A percentile compares a stretch with the other conserved stretches of the same genome.
phyloP scores from a whole-genome alignment of 2,113 vertebrate species.

The Laticauda laticaudata region DNA sequence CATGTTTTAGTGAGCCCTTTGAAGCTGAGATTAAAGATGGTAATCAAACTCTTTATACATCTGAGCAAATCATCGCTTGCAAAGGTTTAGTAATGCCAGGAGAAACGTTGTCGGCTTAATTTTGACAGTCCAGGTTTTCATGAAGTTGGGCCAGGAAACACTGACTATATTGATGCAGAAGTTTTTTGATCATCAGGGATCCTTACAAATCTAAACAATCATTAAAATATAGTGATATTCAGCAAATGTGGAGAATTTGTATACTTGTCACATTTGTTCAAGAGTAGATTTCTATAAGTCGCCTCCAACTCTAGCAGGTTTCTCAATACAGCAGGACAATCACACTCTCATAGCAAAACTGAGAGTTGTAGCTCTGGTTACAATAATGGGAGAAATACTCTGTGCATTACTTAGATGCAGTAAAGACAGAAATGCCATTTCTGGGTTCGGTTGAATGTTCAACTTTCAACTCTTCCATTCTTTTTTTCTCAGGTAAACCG shows the following conservation, averaged over 20 bases:
- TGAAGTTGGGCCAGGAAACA: background rate
- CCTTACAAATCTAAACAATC: background rate
- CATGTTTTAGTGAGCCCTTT: fast-evolving
- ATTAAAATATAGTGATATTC: background rate
- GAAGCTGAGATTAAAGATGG: fast-evolving
- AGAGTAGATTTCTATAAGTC: background rate
- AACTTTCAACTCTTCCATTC: background rate
- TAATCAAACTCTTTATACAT: background rate
- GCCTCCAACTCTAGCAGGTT: background rate
- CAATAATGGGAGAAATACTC: too few relatives aligned
- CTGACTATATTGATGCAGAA: background rate
- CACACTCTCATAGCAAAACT: too few relatives aligned
- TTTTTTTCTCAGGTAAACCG: background rate
- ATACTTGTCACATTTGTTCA: background rate
- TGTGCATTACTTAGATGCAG: too few relatives aligned
- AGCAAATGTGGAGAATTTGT: background rate
- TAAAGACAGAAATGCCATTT: too few relatives aligned
- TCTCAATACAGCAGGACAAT: too few relatives aligned
- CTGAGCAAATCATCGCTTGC: background rate
- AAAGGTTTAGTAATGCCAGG: background rate
- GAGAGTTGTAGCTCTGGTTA: too few relatives aligned
- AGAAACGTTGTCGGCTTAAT: background rate
- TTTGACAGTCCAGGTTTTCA: background rate
- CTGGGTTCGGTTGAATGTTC: background rate
- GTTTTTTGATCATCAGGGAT: background rate